phyloP scores from a whole-genome alignment of 1,140 invertebrate genomes.

The Drosophila pseudoananassae region DNA sequence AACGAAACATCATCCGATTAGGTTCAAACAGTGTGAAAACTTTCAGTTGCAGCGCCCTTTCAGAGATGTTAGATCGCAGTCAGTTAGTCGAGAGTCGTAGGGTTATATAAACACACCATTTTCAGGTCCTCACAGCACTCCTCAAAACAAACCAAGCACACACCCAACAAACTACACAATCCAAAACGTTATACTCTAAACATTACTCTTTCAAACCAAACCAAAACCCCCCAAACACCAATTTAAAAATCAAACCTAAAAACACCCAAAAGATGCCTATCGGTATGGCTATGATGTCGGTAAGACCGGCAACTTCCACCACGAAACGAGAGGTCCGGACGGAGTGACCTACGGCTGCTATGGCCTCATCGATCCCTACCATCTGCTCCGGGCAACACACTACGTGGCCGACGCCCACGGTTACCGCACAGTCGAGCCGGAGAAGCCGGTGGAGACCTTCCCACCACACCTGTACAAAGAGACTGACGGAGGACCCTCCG shows the following conservation, averaged over 20 bases:
- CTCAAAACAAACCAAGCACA: slow-evolving; percentile 17
- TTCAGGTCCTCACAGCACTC: slow-evolving; percentile 41
- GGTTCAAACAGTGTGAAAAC: slow-evolving; percentile 29
- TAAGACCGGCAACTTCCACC: slow-evolving; percentile 90
- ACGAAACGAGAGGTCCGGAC: slow-evolving; percentile 89
- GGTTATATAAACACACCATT: slow-evolving; percentile 26
- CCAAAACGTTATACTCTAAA: slow-evolving; percentile 47
- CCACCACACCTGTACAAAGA: slow-evolving; percentile 78
- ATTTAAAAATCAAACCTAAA: slow-evolving; percentile 24
- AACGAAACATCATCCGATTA: slow-evolving; percentile 35
- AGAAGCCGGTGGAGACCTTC: slow-evolving; percentile 89
- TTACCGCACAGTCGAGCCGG: slow-evolving; percentile 89
- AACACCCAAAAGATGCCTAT: slow-evolving; percentile 85
- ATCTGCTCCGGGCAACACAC: slow-evolving; percentile 88
- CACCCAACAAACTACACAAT: slow-evolving; percentile 26
- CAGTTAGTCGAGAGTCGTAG: slow-evolving; percentile 41
- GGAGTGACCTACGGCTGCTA: slow-evolving; percentile 92
- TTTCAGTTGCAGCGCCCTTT: slow-evolving; percentile 49
- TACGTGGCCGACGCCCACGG: slow-evolving; percentile 92
- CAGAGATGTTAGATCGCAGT: slow-evolving; percentile 35
- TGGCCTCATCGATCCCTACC: slow-evolving; percentile 89
- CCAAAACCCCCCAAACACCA: slow-evolving; percentile 22
- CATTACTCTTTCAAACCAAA: slow-evolving; percentile 40
- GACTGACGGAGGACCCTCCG: slow-evolving; percentile 79
- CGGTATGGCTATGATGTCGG: slow-evolving; percentile 90